Evolutionary conservation across 2,797 vertebrate species (phyloP), one percentile per base, ranked within the genome.

Genomic region (Molossus alvarezi): DNA sequence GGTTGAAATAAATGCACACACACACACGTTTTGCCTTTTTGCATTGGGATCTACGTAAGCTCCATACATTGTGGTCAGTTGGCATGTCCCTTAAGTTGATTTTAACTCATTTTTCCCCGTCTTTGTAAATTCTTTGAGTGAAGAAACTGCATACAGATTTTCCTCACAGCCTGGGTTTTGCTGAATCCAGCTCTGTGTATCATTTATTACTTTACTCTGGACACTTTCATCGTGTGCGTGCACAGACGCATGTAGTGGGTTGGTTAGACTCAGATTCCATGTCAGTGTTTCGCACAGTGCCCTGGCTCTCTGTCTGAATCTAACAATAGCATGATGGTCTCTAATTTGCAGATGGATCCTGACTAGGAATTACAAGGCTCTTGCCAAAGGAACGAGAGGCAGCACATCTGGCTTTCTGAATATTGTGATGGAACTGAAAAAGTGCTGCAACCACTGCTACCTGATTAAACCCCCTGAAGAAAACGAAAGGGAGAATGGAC

Each of bases 351-450:
- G 99, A 97, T 99, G 99, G 99, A 99, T 99, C 98, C 99, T 99
- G 97, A 99, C 99, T n/a, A 99, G 99, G 98, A 99, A 99, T 98
- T 99, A 99, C 98, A 99, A 99, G 98, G 99, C 99, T 84, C 99
- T 99, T 82, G 97, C 99, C 88, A 99, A 99, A 98, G 99, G 99
- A 97, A 99, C 98, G 0, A 98, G 99, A 51, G 99, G 99, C 88
- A 99, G 99, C 97, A 99, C 99, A 2, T 99, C 99, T 0, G 99
- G 99, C 91, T 99, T 99, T 98, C 99, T 99, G 72, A 99, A 99
- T 97, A 99, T 99, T 0, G 99, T 99, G 95, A 99, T 99, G 99
- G 99, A 99, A 97, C 98, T 99, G 89, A 99, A 99, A 96, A 99
- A 99, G 94, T 99, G 99, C 98, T 99, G 99, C 97, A 99, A 99